Percentiles rank a stretch among this genome's conserved stretches.
Conservation (phyloP, 2,888 invertebrate species). For the Pyralis farinalis region DNA sequence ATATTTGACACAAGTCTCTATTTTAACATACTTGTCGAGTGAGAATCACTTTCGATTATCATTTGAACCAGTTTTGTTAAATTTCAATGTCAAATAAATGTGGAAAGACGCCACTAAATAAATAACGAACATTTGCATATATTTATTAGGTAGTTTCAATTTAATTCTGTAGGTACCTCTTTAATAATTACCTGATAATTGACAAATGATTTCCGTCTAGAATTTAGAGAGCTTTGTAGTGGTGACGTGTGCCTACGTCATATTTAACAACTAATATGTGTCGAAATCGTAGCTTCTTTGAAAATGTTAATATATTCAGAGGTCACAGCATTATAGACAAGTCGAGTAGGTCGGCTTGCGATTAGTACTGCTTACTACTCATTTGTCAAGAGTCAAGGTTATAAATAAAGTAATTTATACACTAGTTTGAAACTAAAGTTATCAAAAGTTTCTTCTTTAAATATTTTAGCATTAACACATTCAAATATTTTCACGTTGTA, state of each 20-base stretch:
- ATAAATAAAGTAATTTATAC: slow-evolving; percentile 3
- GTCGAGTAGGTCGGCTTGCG: slow-evolving; percentile 18
- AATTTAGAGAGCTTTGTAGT: slow-evolving; percentile 1
- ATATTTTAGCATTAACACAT: background rate
- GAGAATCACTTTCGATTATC: slow-evolving; percentile 55
- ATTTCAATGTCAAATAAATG: slow-evolving; percentile 63
- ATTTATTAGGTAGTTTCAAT: slow-evolving; percentile 6
- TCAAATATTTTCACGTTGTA: too few species aligned
- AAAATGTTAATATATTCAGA: slow-evolving; percentile 55
- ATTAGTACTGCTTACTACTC: slow-evolving; percentile 25
- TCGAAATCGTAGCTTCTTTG: slow-evolving; percentile 35
- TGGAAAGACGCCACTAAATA: slow-evolving; percentile 40
- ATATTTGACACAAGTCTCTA: slow-evolving; percentile 9
- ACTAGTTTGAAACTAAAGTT: background rate
- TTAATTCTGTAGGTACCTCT: background rate
- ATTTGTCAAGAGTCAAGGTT: slow-evolving; percentile 50
- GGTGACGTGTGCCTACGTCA: background rate
- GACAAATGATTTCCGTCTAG: background rate
- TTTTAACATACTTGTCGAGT: slow-evolving; percentile 40
- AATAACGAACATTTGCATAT: slow-evolving; percentile 27
- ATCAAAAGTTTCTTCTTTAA: background rate
- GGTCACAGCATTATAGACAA: slow-evolving; percentile 30
- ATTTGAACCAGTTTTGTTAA: slow-evolving; percentile 52
- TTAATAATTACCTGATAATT: background rate
- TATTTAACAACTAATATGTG: slow-evolving; percentile 28